Evolutionary conservation across 2,113 vertebrate species (phyloP).

Genomic region (Gambusia affinis): DNA sequence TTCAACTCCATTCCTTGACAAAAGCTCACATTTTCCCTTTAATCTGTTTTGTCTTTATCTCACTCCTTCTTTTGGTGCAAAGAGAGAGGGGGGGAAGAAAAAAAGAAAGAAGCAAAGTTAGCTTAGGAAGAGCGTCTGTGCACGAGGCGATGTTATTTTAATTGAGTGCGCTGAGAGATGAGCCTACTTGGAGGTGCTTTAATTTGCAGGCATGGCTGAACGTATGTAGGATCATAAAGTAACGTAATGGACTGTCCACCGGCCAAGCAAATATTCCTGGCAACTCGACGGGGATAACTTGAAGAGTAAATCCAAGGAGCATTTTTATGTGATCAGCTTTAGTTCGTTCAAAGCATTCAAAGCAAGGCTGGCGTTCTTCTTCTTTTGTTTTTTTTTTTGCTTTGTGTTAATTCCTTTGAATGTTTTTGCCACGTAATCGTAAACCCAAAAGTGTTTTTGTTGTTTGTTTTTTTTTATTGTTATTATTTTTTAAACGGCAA

Average conservation of each 20-base stretch:
- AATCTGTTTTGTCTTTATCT: constrained; percentile 45
- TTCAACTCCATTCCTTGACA: constrained; percentile 39
- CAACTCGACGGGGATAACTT: constrained; percentile 44
- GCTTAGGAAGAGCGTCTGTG: constrained; percentile 45
- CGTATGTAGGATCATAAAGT: constrained; percentile 72
- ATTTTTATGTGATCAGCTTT: background rate
- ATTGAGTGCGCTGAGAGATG: constrained; percentile 69
- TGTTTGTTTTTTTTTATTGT: no score
- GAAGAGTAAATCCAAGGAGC: constrained; percentile 19
- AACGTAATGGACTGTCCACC: constrained; percentile 55
- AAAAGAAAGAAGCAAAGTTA: background rate
- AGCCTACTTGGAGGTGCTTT: constrained; percentile 63
- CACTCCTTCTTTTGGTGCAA: constrained; percentile 15
- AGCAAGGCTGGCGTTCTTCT: background rate
- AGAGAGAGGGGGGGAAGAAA: background rate
- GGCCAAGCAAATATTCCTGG: constrained; percentile 23
- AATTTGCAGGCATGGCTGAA: constrained; percentile 73
- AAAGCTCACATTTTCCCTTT: constrained; percentile 20
- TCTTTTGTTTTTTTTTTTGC: no score
- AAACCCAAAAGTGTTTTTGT: no score
- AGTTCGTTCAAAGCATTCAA: background rate
- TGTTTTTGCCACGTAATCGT: no score
- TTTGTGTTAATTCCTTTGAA: no score
- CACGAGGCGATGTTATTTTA: constrained; percentile 57
- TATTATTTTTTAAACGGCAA: no score